Evolutionary conservation across 2,113 vertebrate genomes (phyloP).

Genomic region (Plecotus auritus): DNA sequence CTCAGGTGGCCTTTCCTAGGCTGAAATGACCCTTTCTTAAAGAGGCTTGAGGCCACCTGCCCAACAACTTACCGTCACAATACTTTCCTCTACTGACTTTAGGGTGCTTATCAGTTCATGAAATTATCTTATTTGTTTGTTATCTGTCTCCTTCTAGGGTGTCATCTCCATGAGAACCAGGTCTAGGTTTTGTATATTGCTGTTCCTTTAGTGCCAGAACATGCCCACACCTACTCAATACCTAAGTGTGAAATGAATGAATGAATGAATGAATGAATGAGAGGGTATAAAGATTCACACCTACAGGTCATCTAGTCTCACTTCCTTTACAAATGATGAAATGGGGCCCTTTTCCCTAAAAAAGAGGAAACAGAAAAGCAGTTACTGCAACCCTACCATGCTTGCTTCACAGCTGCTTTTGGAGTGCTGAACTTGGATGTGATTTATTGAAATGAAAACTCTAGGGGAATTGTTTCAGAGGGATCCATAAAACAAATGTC

Average conservation of each 20-base stretch:
- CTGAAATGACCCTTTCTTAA: neutral
- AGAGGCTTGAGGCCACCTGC: neutral
- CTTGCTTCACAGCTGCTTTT: neutral
- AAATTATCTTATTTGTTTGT: neutral
- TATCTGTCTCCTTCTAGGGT: neutral
- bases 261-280: neutral
- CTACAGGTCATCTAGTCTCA: neutral
- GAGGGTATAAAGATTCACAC: neutral
- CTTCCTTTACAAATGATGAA: neutral
- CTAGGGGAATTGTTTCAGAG: constrained; percentile 48
- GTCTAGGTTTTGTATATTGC: neutral
- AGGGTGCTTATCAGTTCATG: neutral
- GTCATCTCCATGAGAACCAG: neutral
- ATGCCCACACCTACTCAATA: neutral
- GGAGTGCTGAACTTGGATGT: neutral
- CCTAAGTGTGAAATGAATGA: neutral
- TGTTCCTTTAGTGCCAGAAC: neutral
- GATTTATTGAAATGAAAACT: constrained; percentile 68
- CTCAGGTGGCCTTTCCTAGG: neutral
- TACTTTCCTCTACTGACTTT: neutral
- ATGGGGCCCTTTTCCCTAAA: neutral
- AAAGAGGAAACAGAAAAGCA: neutral
- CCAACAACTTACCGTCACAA: neutral
- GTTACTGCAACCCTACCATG: neutral
- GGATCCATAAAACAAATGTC: constrained; percentile 59